Base-by-base conservation (phyloP, 2,113 vertebrate species). In the Apodemus sylvaticus region DNA sequence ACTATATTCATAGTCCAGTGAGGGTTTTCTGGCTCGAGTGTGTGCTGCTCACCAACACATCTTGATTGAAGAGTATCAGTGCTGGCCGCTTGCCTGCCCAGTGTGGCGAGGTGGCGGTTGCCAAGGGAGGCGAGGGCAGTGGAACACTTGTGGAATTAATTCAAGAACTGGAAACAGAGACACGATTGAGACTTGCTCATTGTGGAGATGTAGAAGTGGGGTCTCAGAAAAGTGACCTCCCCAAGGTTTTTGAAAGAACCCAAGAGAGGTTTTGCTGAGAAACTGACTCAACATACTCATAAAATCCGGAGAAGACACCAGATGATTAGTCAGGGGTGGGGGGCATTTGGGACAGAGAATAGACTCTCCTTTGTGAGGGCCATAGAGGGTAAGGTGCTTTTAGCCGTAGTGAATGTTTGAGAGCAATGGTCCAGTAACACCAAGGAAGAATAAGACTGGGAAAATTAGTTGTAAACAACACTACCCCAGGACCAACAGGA, bases 371-470 rank as follows among this genome's bases (percentile, higher is more conserved):
- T 22, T 24, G 60, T 62, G 60, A 22, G 60, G 8, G 22, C 60
- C 60, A 24, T 22, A 62, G 60, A 62, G 58, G 20, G 17, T 60
- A 60, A 60, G 42, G 48, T 16, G 48, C 16, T 42, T 7, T 29
- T 5, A 7, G 45, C 51, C 4, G 0, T 20, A 26, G 3, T n/a
- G n/a, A 89, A 45, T 3, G 17, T 2, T 31, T 89, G 19, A 4
- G 13, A 0, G 0, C n/a, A 17, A 34, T 66, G 20, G 90, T 12
- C 7, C 45, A 24, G 1, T 48, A 34, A 53, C 6, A 16, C 3
- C 1, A 26, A 7, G 12, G 29, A 68, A 79, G 71, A 31, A 36
- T 9, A 19, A 60, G 60, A 62, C 60, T 62, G 60, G 19, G 8
- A 62, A 62, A 62, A 62, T 26, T 26, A 34, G 53, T 55, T 14